Conservation (phyloP, 2,113 vertebrate genomes). For the Cercopithecus mona region DNA sequence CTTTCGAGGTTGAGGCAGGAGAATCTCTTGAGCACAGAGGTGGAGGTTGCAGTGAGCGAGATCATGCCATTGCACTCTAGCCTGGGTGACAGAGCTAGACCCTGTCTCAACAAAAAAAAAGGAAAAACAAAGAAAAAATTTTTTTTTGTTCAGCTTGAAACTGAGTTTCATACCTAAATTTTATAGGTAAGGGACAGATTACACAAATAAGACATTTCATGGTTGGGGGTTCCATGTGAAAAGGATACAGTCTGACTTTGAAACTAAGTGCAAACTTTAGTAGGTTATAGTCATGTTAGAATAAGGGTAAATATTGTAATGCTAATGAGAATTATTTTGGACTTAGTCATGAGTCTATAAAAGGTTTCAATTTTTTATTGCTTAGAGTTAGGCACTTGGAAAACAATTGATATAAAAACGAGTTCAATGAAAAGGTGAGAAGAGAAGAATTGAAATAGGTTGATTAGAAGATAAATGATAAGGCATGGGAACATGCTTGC, state of each 20-base stretch:
- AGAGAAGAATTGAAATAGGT: not conserved
- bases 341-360: not conserved
- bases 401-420: not conserved
- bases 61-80: no score
- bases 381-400: not conserved
- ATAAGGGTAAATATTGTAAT: not conserved
- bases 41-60: no score
- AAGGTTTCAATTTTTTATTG: not conserved
- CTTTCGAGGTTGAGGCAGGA: no score
- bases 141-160: not conserved
- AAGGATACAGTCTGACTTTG: not conserved
- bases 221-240: not conserved
- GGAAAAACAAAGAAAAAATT: no score
- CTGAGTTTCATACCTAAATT: not conserved
- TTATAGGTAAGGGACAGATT: not conserved
- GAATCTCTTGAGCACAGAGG: no score
- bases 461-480: not conserved
- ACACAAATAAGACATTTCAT: not conserved
- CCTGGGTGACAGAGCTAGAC: no score
- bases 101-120: no score
- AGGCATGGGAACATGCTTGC: accelerated
- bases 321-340: not conserved
- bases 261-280: not conserved
- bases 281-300: not conserved
- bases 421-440: not conserved